Conservation (phyloP, 2,888 invertebrate species). For the Papilio demoleus region DNA sequence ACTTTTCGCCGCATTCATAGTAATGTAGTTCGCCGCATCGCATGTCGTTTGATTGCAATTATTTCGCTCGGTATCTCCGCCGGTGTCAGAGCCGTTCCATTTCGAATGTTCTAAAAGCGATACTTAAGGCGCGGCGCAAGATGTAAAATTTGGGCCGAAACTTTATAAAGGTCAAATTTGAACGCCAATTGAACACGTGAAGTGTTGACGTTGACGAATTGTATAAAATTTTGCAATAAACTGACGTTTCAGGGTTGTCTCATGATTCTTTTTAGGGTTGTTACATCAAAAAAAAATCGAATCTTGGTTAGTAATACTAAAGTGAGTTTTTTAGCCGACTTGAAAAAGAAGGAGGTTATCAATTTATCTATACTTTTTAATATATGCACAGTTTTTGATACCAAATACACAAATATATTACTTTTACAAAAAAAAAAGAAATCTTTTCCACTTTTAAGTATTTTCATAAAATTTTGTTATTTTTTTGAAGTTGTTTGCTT, state of each 20-base stretch:
- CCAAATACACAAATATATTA: no score
- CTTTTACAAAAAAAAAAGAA: no score
- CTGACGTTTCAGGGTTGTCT: neutral
- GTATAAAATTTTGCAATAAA: conserved; percentile 6
- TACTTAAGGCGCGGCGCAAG: conserved; percentile 34
- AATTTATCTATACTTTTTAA: no score
- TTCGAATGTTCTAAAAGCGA: conserved; percentile 42
- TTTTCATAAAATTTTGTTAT: no score
- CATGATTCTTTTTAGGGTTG: neutral
- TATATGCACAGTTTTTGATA: no score
- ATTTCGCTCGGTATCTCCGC: conserved; percentile 57
- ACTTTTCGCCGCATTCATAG: conserved; percentile 49
- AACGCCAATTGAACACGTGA: conserved; percentile 14
- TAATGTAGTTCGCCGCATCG: conserved; percentile 51
- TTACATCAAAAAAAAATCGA: no score
- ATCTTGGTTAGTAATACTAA: no score
- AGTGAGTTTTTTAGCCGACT: no score
- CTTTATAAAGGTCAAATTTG: conserved; percentile 35
- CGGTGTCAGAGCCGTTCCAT: conserved; percentile 47
- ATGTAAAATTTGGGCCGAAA: conserved; percentile 33
- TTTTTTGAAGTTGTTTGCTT: no score
- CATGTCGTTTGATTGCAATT: conserved; percentile 65
- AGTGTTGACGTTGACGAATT: conserved; percentile 31
- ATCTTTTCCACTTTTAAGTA: no score
- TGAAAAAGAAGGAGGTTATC: no score